Conservation (phyloP, 2,113 vertebrate genomes). For the Talpa occidentalis region DNA sequence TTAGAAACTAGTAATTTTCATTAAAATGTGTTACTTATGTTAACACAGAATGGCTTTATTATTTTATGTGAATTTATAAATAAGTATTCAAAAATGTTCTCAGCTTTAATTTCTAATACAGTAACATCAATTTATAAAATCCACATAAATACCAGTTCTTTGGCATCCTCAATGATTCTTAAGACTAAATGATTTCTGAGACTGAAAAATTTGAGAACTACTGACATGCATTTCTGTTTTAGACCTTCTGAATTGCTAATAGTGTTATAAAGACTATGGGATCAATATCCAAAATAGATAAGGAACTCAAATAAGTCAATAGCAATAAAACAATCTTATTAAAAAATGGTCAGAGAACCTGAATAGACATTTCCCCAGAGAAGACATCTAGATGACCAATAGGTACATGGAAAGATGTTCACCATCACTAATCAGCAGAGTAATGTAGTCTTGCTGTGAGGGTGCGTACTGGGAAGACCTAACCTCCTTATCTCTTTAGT, state of each 20-base stretch:
- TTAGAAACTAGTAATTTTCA: conserved; percentile 17
- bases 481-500: too few relatives aligned
- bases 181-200: not conserved
- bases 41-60: not conserved
- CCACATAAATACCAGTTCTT: not conserved
- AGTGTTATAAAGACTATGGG: not conserved
- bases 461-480: too few relatives aligned
- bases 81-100: not conserved
- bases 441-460: too few relatives aligned
- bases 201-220: conserved; percentile 1
- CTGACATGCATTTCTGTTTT: not conserved
- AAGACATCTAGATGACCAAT: not conserved
- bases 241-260: not conserved
- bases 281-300: not conserved
- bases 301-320: not conserved
- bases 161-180: not conserved
- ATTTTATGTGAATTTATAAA: not conserved
- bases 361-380: not conserved
- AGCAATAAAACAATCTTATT: not conserved
- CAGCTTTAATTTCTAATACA: not conserved
- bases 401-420: not conserved
- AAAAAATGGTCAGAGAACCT: not conserved
- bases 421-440: not conserved
- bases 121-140: not conserved
- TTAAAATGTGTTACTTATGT: not conserved